phyloP scores from a whole-genome alignment of 2,888 invertebrate genomes.

The Stenodera caucasica region DNA sequence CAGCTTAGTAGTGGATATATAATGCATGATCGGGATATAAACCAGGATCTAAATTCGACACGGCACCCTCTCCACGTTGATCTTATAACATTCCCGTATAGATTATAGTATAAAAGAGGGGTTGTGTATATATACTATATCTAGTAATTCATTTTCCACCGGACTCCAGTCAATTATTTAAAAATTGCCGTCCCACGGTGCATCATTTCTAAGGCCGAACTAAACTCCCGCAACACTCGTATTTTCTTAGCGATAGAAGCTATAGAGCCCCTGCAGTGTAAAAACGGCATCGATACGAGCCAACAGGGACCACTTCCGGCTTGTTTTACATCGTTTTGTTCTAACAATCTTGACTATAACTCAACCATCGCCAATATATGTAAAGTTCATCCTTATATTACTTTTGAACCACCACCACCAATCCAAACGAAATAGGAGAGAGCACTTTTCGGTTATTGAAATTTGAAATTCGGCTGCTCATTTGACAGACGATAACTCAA shows the following conservation, averaged over 20 bases:
- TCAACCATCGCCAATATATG: slow-evolving; percentile 46
- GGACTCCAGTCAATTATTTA: slow-evolving; percentile 61
- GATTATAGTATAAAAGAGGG: slow-evolving; percentile 1
- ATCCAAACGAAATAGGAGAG: slow-evolving; percentile 20
- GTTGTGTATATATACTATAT: slow-evolving; percentile 34
- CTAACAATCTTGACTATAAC: slow-evolving; percentile 57
- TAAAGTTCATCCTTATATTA: slow-evolving; percentile 37
- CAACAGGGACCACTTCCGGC: slow-evolving; percentile 54
- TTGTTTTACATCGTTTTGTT: slow-evolving; percentile 60
- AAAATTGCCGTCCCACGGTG: slow-evolving; percentile 58
- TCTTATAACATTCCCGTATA: slow-evolving; percentile 49
- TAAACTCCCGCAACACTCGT: slow-evolving; percentile 55
- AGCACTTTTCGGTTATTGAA: slow-evolving; percentile 54
- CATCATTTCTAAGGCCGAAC: slow-evolving; percentile 54
- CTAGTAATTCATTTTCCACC: slow-evolving; percentile 59
- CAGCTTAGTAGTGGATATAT: slow-evolving; percentile 35
- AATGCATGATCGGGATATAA: slow-evolving; percentile 43
- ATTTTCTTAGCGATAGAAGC: slow-evolving; percentile 54
- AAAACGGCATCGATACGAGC: slow-evolving; percentile 44
- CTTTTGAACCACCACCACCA: background rate
- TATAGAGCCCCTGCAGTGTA: slow-evolving; percentile 28
- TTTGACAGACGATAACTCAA: slow-evolving; percentile 54
- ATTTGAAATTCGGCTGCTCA: slow-evolving; percentile 55
- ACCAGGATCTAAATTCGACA: slow-evolving; percentile 49
- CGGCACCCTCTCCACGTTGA: slow-evolving; percentile 46